phyloP scores from a whole-genome alignment of 1,140 invertebrate species.

The Rhopalosiphum padi region DNA sequence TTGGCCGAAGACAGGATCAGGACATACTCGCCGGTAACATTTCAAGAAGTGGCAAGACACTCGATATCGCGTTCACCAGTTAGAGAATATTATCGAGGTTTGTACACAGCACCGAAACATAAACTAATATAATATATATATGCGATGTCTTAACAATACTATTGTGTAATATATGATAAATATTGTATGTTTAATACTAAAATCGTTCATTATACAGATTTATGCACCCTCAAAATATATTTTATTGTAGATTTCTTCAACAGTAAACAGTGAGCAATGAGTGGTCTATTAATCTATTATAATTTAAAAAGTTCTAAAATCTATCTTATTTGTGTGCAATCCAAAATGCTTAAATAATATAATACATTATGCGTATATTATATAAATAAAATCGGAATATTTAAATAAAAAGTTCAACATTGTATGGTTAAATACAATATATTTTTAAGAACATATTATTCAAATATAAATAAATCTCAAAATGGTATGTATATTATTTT shows the following conservation, averaged over 20 bases:
- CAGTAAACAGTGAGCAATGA: not conserved
- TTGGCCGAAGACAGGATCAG: slow-evolving; percentile 68
- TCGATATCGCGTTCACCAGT: slow-evolving; percentile 77
- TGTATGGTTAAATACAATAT: not conserved
- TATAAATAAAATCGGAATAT: not conserved
- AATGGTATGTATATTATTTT: not conserved
- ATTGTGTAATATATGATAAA: not conserved
- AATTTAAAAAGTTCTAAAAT: not conserved
- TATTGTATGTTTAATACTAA: too few relatives aligned
- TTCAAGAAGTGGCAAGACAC: slow-evolving; percentile 79
- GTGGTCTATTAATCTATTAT: not conserved
- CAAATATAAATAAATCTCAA: not conserved
- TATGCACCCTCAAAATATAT: too few relatives aligned
- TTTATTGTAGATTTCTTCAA: not conserved
- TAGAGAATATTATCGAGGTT: slow-evolving; percentile 48
- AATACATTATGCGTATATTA: not conserved
- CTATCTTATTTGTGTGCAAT: too few relatives aligned
- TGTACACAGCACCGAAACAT: not conserved
- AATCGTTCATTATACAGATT: too few relatives aligned
- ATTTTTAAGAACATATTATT: not conserved
- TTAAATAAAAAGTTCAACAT: not conserved
- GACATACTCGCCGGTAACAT: slow-evolving; percentile 84
- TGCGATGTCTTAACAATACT: not conserved
- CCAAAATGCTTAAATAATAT: not conserved
- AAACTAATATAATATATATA: not conserved